phyloP scores from a whole-genome alignment of 2,113 vertebrate genomes.

The Danionella cerebrum region DNA sequence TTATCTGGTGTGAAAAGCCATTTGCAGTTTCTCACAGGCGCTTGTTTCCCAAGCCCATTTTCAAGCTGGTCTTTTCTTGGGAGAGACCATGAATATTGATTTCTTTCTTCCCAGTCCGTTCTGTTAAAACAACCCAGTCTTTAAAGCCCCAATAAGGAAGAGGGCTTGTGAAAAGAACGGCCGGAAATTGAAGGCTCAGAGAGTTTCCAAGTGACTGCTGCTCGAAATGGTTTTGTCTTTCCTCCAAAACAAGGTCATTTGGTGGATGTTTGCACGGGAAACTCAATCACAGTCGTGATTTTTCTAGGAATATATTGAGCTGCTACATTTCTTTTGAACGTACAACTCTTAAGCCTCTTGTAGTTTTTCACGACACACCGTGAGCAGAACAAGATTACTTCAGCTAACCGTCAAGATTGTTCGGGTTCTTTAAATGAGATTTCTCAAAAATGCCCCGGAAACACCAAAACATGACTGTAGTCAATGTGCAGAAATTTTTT shows the following conservation, averaged over 20 bases:
- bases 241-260: neutral
- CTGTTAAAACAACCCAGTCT: conserved; percentile 16
- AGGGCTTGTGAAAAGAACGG: neutral
- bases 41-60: conserved; percentile 12
- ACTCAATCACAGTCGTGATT: neutral
- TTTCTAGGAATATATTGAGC: neutral
- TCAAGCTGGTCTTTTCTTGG: conserved; percentile 23
- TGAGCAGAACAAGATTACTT: no score
- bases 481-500: no score
- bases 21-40: conserved; percentile 31
- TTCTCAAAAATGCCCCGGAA: no score
- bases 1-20: conserved; percentile 43
- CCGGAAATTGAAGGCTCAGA: neutral
- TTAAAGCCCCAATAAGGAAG: conserved; percentile 2
- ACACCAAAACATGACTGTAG: no score
- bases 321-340: no score
- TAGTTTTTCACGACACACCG: no score
- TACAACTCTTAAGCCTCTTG: no score
- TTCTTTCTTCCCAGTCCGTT: neutral
- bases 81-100: conserved; percentile 35
- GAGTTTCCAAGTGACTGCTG: neutral
- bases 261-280: neutral
- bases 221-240: neutral
- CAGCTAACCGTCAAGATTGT: no score
- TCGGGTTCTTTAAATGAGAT: no score